phyloP scores from a whole-genome alignment of 2,888 invertebrate species.

The Nebria brevicollis region DNA sequence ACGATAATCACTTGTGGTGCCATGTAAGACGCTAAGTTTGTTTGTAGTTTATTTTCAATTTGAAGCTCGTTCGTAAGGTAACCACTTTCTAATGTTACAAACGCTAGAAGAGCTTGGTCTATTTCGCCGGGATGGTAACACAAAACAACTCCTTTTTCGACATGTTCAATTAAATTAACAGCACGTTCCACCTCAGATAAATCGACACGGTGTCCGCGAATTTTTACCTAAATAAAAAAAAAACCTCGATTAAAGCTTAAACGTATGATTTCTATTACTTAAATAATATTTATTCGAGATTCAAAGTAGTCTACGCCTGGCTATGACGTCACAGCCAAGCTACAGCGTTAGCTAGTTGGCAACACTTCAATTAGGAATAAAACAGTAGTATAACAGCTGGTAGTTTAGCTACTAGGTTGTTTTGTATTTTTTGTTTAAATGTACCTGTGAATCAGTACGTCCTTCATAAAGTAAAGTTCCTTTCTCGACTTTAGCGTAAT shows the following conservation, averaged over 20 bases:
- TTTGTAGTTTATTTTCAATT: conserved; percentile 73
- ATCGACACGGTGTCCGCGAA: conserved; percentile 87
- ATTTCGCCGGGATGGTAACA: conserved; percentile 81
- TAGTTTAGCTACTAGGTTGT: neutral
- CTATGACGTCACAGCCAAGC: too few relatives aligned
- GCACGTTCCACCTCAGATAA: conserved; percentile 84
- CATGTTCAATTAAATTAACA: conserved; percentile 69
- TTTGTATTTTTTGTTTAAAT: neutral
- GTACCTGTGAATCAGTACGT: conserved; percentile 82
- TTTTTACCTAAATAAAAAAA: conserved; percentile 65
- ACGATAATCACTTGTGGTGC: conserved; percentile 79
- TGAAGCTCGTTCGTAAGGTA: conserved; percentile 65
- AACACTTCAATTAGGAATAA: too few relatives aligned
- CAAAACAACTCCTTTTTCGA: conserved; percentile 82
- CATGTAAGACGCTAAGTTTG: conserved; percentile 79
- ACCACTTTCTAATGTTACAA: conserved; percentile 65
- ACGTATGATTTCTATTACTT: neutral
- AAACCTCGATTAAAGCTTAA: neutral
- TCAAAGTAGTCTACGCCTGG: too few relatives aligned
- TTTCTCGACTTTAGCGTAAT: conserved; percentile 79
- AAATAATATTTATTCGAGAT: too few relatives aligned
- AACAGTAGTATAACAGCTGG: too few relatives aligned
- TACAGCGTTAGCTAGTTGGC: too few relatives aligned
- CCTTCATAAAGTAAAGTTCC: conserved; percentile 79
- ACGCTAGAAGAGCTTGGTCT: conserved; percentile 77